Percentiles rank a stretch among this genome's conserved stretches.
Conservation (phyloP, 2,888 invertebrate genomes). For the Andrena camellia region DNA sequence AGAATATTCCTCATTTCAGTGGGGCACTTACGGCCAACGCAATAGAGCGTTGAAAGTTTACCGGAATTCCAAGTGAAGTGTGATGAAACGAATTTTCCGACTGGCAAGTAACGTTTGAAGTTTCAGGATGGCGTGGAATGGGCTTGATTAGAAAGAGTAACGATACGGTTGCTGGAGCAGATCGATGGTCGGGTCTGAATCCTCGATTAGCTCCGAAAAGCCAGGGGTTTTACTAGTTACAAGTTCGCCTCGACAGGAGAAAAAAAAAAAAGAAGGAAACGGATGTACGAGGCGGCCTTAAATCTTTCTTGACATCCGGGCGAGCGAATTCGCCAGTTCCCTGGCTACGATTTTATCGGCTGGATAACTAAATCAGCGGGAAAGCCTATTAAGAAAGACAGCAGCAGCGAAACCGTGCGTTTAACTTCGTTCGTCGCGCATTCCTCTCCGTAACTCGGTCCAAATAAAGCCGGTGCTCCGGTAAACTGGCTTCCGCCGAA, state of each 20-base stretch:
- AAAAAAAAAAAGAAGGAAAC: neutral
- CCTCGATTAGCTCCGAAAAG: constrained; percentile 47
- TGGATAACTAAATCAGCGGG: constrained; percentile 40
- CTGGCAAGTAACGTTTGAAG: neutral
- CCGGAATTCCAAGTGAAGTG: too few relatives aligned
- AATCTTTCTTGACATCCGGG: constrained; percentile 37
- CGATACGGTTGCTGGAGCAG: neutral
- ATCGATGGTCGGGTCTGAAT: constrained; percentile 14
- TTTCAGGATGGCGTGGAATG: neutral
- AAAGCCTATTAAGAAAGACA: constrained; percentile 34
- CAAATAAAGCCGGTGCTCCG: constrained; percentile 24
- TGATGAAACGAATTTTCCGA: too few relatives aligned
- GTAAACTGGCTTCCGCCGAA: neutral
- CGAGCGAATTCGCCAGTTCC: constrained; percentile 17
- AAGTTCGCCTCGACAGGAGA: constrained; percentile 16
- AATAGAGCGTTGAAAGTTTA: too few relatives aligned
- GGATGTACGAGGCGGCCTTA: constrained; percentile 12
- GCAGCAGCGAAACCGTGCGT: constrained; percentile 18
- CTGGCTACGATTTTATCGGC: constrained; percentile 37
- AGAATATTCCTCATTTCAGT: too few relatives aligned
- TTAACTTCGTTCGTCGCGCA: constrained; percentile 12
- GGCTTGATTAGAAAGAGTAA: neutral
- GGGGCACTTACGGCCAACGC: too few relatives aligned
- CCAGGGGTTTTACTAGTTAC: constrained; percentile 38
- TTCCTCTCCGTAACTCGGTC: constrained; percentile 25